These are phyloP conservation scores for Notothenia coriiceps DNA, from an alignment of 2,113 vertebrate genomes.

Conservation along the genomic window DNA sequence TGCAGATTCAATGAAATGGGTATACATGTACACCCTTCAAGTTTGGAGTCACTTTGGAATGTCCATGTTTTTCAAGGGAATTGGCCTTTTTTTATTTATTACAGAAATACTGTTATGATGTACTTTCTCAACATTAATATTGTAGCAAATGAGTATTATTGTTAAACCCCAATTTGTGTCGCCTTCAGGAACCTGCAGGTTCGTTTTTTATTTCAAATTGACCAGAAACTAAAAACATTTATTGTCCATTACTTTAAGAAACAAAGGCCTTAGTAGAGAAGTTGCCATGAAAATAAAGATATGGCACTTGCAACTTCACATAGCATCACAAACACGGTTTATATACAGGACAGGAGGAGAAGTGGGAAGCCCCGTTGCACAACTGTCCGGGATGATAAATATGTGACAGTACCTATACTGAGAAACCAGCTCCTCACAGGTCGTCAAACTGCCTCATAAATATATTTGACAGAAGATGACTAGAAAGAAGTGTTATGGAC, in stretches of 20 bases:
- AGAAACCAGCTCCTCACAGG: background rate
- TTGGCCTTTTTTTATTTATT: too few relatives aligned
- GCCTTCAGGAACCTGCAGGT: background rate
- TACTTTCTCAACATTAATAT: background rate
- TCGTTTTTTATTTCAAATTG: background rate
- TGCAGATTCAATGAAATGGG: background rate
- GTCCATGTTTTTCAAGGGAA: background rate
- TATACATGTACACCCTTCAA: too few relatives aligned
- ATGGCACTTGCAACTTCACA: background rate
- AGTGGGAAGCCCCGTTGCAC: background rate
- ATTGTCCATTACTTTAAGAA: background rate
- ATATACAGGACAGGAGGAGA: background rate
- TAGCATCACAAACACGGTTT: background rate
- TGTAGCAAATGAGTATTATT: background rate
- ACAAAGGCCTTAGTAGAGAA: background rate
- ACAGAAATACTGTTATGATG: background rate
- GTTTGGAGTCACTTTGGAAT: background rate
- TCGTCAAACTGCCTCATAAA: background rate
- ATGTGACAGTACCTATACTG: background rate
- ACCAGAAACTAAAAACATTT: background rate
- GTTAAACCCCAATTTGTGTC: too few relatives aligned
- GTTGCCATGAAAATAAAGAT: background rate
- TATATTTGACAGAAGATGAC: background rate
- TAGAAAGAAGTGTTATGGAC: background rate
- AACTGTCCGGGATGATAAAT: background rate